Base-by-base conservation (phyloP, 2,797 vertebrate genomes). In the Microchirus variegatus region DNA sequence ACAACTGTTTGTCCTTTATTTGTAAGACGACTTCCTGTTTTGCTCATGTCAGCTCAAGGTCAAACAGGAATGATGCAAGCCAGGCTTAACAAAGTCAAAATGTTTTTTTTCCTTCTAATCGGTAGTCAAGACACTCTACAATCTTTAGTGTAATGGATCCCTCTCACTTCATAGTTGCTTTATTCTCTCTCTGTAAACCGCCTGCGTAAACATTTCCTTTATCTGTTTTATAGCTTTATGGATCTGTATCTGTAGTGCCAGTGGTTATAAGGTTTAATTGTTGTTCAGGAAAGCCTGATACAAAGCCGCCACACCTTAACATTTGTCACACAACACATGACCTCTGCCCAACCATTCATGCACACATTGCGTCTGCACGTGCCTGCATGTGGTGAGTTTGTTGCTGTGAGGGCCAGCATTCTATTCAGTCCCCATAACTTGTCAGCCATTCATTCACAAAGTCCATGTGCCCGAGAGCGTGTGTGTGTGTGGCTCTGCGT, bases 211-310 rank as follows among this genome's bases (percentile, higher is more conserved):
- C 73, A 55, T 47, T 36, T 76, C 72, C 71, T 84, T 82, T 73
- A 82, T 78, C 67, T 51, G 12, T 81, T 81, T 86, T 78, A 84
- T 75, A 61, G 70, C 67, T 87, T 78, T 80, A 73, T 82, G 55
- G 71, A 75, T 73, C 48, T 72, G 57, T 77, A 59, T 65, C 48
- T 65, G 41, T 59, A 51, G 56, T 43, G 53, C 43, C 18, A 41
- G 35, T 50, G 53, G 66, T 75, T n/a, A n/a, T 53, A 68, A 76
- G 45, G 65, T 65, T 46, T 42, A 31, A 60, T 40, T 12, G 37
- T 12, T 63, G 62, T 53, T 49, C 53, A 53, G 57, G 63, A 80
- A 73, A 62, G 60, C 58, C 55, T 59, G 48, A 47, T 69, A 83
- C 62, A 77, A 78, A 73, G 42, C n/a, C 55, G 49, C 56, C 54